Evolutionary conservation across 1,140 invertebrate species (phyloP).

Genomic region (Bombus ignitus): DNA sequence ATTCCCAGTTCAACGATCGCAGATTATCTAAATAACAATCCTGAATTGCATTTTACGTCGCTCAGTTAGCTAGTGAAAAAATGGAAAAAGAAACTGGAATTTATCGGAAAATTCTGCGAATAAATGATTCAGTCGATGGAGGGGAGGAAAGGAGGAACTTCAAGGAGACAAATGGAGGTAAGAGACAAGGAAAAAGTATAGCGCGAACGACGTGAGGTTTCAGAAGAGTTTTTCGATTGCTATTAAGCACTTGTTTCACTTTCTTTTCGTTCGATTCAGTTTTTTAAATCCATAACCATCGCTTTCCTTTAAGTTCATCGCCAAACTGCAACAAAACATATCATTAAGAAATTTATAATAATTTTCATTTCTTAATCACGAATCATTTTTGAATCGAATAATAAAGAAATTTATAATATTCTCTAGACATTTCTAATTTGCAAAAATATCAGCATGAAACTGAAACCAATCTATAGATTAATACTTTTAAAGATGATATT

Average conservation of each 20-base stretch:
- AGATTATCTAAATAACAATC: neutral
- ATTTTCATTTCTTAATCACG: neutral
- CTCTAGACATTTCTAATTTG: too few species aligned
- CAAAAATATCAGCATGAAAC: too few species aligned
- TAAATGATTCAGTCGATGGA: slow-evolving; percentile 37
- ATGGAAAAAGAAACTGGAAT: neutral
- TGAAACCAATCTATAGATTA: too few species aligned
- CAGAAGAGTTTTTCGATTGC: slow-evolving; percentile 38
- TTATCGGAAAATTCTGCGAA: slow-evolving; percentile 19
- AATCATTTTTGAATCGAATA: too few species aligned
- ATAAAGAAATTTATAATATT: too few species aligned
- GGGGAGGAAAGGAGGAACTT: slow-evolving; percentile 13
- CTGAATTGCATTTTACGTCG: too few species aligned
- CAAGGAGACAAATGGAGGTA: slow-evolving; percentile 43
- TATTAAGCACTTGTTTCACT: slow-evolving; percentile 48
- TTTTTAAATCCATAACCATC: neutral
- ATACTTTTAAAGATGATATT: too few species aligned
- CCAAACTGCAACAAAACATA: neutral
- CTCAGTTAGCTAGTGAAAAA: neutral
- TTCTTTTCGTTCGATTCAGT: neutral
- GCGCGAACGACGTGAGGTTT: slow-evolving; percentile 27
- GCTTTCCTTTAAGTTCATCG: neutral
- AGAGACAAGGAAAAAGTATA: neutral
- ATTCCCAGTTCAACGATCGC: neutral
- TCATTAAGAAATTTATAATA: neutral